Base-by-base conservation (phyloP, 2,113 vertebrate species). In the Ardeotis arabs region DNA sequence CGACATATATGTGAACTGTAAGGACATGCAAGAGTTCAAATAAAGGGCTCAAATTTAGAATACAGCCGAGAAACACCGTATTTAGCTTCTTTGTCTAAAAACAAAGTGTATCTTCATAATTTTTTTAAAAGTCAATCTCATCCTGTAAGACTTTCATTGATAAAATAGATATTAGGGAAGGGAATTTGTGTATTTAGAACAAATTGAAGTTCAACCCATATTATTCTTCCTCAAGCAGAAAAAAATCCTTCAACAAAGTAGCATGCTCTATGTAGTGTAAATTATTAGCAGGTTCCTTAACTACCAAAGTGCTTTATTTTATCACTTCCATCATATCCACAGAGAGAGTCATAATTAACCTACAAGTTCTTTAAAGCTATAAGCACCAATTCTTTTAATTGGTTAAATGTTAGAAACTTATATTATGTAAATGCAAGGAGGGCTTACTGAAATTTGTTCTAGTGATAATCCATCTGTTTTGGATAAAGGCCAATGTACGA, bases 381-480 rank as follows among this genome's bases (percentile, higher is more conserved):
- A 68, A 93, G 81, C 91, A 91, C 74, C 75, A 16, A 63, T 93
- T 81, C 88, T 76, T 93, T 82, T 66, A 90, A 95, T 87, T 88
- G 89, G 81, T 44, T 83, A 64, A 88, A 91, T 64, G 94, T 69
- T 91, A 58, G 47, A 62, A 87, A 63, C 35, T 29, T 80, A 12
- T 78, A 77, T 91, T 95, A 94, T 94, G 84, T 35, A 96, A 95
- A 93, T 83, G 35, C 74, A 74, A 60, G 89, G 53, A 80, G 60
- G 67, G 44, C 85, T 82, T 63, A 31, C 52, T 88, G 81, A 67
- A 44, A 84, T 89, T 82, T 83, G 63, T 53, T 84, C 72, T 39
- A 6, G 95, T 83, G 91, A 85, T 96, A 94, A 94, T 80, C 97
- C 96, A 93, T 96, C 94, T 95, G 94, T 45, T 72, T 77, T 97